Conservation (phyloP, 1,140 invertebrate species). For the Drosophila orena region DNA sequence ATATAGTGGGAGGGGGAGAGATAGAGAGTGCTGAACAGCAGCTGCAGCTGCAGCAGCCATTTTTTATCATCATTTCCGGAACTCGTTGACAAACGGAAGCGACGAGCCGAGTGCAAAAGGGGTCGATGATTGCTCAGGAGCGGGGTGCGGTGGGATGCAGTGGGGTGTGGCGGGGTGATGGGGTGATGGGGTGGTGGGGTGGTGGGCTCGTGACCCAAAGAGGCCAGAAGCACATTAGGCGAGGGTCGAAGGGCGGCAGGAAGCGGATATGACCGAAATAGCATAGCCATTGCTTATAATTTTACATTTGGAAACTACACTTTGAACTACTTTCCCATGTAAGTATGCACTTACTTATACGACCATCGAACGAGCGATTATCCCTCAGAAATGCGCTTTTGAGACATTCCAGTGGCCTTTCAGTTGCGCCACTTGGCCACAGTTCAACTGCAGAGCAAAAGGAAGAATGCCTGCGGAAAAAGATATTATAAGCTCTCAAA, state of each 20-base stretch:
- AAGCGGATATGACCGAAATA: conserved; percentile 75
- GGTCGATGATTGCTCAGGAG: conserved; percentile 35
- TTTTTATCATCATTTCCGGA: conserved; percentile 83
- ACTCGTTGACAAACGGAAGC: conserved; percentile 82
- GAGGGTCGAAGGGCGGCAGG: not conserved
- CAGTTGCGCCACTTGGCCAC: not conserved
- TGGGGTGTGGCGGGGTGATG: not conserved
- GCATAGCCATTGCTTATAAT: conserved; percentile 75
- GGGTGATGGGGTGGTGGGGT: not conserved
- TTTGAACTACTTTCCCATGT: conserved; percentile 64
- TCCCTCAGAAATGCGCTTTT: conserved; percentile 6
- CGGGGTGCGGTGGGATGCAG: not conserved
- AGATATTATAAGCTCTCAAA: too few relatives aligned
- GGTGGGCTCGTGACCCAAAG: not conserved
- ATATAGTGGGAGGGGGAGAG: conserved; percentile 10
- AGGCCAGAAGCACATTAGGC: conserved; percentile 26
- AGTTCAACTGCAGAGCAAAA: not conserved
- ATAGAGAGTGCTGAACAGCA: conserved; percentile 48
- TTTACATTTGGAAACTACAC: conserved; percentile 68
- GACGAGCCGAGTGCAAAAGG: conserved; percentile 69
- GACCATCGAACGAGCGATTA: conserved; percentile 49
- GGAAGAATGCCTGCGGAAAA: not conserved
- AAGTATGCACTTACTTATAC: conserved; percentile 51
- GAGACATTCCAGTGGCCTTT: conserved; percentile 2
- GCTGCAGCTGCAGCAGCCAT: conserved; percentile 66